Conservation (phyloP, 1,140 invertebrate species). For the Pogonognathellus flavescens region DNA sequence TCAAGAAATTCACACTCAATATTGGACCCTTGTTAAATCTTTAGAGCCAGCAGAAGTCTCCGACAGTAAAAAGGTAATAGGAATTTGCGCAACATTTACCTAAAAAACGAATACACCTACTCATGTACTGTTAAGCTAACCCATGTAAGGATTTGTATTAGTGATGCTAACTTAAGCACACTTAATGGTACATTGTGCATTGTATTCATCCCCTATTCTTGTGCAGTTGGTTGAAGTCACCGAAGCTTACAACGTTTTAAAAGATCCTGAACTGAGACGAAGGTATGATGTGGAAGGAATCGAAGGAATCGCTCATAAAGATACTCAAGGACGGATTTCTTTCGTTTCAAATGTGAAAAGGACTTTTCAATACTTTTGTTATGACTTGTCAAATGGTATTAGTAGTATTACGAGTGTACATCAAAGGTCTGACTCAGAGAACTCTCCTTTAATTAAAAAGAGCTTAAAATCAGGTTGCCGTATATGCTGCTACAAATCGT, state of each 20-base stretch:
- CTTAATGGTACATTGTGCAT: no score
- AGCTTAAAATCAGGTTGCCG: neutral
- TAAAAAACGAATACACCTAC: no score
- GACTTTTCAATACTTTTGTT: neutral
- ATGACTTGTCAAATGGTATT: neutral
- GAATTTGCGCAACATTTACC: neutral
- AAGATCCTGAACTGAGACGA: constrained; percentile 12
- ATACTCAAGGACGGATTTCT: neutral
- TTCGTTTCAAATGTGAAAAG: neutral
- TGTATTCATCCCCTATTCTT: no score
- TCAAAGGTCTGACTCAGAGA: neutral
- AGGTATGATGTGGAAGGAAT: constrained; percentile 35
- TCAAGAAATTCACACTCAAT: neutral
- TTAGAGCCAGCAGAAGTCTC: neutral
- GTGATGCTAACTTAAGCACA: no score
- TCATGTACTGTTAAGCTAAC: no score
- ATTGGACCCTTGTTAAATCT: constrained; percentile 15
- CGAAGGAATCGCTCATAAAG: neutral
- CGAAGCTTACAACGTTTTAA: constrained; percentile 28
- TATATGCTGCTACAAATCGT: neutral
- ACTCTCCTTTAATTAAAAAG: neutral
- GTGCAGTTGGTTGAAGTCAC: neutral
- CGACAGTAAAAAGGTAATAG: constrained; percentile 15
- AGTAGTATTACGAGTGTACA: no score
- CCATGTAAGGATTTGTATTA: no score